These are phyloP conservation scores for Eupithecia tripunctaria DNA, from an alignment of 2,888 invertebrate genomes.

Conservation along the genomic window DNA sequence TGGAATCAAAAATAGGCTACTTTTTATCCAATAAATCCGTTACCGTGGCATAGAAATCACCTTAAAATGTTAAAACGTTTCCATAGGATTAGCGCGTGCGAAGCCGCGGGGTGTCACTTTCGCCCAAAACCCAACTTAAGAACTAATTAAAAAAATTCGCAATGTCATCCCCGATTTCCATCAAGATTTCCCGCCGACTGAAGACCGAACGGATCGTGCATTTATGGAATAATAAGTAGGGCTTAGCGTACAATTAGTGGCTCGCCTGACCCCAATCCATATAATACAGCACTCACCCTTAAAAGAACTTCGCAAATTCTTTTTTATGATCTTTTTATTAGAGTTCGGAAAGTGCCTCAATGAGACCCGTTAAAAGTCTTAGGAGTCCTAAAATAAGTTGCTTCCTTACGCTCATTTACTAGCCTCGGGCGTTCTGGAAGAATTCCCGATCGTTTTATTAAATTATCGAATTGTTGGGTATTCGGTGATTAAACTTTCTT, in stretches of 20 bases:
- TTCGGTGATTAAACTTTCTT: slow-evolving; percentile 65
- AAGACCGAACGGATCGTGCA: slow-evolving; percentile 55
- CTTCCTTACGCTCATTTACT: slow-evolving; percentile 61
- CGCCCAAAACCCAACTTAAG: slow-evolving; percentile 1
- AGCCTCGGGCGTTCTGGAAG: slow-evolving; percentile 44
- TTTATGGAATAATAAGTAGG: slow-evolving; percentile 71
- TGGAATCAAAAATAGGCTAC: no score
- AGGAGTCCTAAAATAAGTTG: slow-evolving; percentile 65
- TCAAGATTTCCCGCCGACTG: slow-evolving; percentile 38
- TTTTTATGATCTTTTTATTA: slow-evolving; percentile 77
- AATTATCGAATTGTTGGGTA: slow-evolving; percentile 63
- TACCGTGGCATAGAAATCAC: no score
- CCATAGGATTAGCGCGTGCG: no score
- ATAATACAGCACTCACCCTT: slow-evolving; percentile 47
- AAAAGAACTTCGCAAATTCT: slow-evolving; percentile 65
- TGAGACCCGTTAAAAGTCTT: slow-evolving; percentile 76
- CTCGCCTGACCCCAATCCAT: slow-evolving; percentile 51
- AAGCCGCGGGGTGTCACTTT: no score
- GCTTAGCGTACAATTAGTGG: slow-evolving; percentile 71
- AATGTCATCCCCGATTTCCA: slow-evolving; percentile 37
- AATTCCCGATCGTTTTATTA: slow-evolving; percentile 73
- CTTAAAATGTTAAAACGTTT: no score
- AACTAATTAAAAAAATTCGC: slow-evolving; percentile 24
- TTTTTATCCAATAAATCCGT: no score
- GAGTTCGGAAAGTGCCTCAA: slow-evolving; percentile 74